Base-by-base conservation (phyloP, 2,113 vertebrate genomes). In the Triplophysa siluroides region DNA sequence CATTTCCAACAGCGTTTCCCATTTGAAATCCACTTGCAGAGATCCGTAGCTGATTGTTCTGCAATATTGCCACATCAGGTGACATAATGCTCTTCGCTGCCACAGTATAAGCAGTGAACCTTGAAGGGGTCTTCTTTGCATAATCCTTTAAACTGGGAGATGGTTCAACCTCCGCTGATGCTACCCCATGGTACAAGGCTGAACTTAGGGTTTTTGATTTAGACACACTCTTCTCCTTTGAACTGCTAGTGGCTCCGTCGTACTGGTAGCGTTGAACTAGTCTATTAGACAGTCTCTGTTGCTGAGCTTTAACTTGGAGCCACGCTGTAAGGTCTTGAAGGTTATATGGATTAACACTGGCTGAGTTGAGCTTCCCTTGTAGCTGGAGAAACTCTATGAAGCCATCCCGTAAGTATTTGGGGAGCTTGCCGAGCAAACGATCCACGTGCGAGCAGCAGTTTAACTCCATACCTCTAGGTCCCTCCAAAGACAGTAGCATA, bases 391-490 rank as follows among this genome's bases (percentile, higher is more conserved):
- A 67, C 38, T 67, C 33, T 1, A 45, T 45, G 19, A 67, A 68
- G 13, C 38, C 43, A 68, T 67, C 33, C 18, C 18, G 8, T 9
- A 41, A 10, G 19, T 66, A 66, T 13, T 66, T 66, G 19, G 18
- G 66, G 4, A 68, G 41, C 66, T 68, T 47, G 12, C 43, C 47
- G 6, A 68, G 41, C 18, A 47, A 18, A 23, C n/a, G n/a, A n/a
- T 68, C 41, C 10, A 68, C 66, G 8, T 68, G 64, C 2, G n/a
- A 68, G n/a, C 66, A n/a, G n/a, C 66, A 68, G 41, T 68, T 47
- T n/a, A 68, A 43, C 66, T 68, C 66, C 66, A 68, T 68, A 3
- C n/a, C 43, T 24, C 66, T 47, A 18, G 38, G 65, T 12, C 41
- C 41, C 18, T 43, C 19, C 45, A 45, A 2, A 8, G 12, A 63